Conservation (phyloP, 2,888 invertebrate species). For the Idaea aversata region DNA sequence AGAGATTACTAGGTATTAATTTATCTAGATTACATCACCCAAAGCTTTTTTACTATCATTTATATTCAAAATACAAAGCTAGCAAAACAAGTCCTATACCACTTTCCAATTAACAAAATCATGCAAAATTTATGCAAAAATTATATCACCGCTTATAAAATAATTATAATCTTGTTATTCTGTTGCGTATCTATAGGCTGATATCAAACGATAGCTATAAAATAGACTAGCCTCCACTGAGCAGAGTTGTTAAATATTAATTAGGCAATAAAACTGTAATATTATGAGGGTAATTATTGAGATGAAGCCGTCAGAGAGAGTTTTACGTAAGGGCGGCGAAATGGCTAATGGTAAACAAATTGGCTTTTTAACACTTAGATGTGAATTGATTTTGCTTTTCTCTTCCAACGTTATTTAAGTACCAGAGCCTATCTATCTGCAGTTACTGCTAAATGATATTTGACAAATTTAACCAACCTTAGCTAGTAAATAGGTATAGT, state of each 20-base stretch:
- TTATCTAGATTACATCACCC: neutral
- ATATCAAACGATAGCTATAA: neutral
- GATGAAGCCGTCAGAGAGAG: neutral
- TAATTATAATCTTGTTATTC: slow-evolving; percentile 8
- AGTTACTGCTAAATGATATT: neutral
- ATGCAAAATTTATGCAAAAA: slow-evolving; percentile 9
- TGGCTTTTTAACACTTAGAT: neutral
- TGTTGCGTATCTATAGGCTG: neutral
- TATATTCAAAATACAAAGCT: slow-evolving; percentile 4
- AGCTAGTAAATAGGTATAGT: too few species aligned
- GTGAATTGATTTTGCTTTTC: neutral
- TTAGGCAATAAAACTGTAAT: slow-evolving; percentile 6
- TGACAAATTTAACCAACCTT: neutral
- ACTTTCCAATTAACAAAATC: slow-evolving; percentile 11
- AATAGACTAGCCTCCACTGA: neutral
- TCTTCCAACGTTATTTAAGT: neutral
- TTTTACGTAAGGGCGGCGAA: neutral
- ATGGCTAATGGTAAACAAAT: neutral
- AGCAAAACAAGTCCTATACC: slow-evolving; percentile 4
- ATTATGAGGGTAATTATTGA: slow-evolving; percentile 4
- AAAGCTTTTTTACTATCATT: neutral
- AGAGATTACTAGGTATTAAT: too few species aligned
- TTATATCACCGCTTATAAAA: slow-evolving; percentile 8
- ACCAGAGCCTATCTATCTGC: too few species aligned
- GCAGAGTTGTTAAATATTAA: slow-evolving; percentile 8